phyloP scores from a whole-genome alignment of 2,113 vertebrate species.

The Bos javanicus region DNA sequence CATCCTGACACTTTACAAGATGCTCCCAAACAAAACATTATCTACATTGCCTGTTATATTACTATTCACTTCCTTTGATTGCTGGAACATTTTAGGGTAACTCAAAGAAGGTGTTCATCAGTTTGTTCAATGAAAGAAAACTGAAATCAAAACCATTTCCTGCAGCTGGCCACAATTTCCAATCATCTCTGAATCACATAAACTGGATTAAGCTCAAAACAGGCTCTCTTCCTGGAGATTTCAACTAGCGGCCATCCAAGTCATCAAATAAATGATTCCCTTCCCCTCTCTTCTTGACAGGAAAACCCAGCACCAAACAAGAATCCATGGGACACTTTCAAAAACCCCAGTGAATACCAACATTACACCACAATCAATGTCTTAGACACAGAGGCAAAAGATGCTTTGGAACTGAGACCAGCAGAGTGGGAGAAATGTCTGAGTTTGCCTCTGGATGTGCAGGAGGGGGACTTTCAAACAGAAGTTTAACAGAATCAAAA shows the following conservation, averaged over 20 bases:
- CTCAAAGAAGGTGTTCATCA: background rate
- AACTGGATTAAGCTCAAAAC: background rate
- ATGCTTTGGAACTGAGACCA: slow-evolving; percentile 96
- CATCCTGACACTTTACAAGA: background rate
- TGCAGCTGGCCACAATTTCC: slow-evolving; percentile 30
- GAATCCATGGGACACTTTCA: slow-evolving; percentile 99
- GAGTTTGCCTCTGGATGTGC: slow-evolving; percentile 97
- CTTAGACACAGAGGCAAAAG: slow-evolving; percentile 95
- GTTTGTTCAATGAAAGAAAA: slow-evolving; percentile 20
- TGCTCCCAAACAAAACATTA: background rate
- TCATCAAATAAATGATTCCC: background rate
- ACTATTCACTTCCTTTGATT: background rate
- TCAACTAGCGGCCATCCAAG: background rate
- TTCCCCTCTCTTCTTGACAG: slow-evolving; percentile 80
- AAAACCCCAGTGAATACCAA: slow-evolving; percentile 96
- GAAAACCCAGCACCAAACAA: slow-evolving; percentile 95
- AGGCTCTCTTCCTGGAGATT: background rate
- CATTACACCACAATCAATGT: slow-evolving; percentile 99
- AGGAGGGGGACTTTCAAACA: slow-evolving; percentile 99
- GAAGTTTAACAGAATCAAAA: slow-evolving; percentile 89
- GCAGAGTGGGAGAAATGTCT: slow-evolving; percentile 99
- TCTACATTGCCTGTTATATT: background rate
- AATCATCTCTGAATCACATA: background rate
- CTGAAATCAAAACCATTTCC: background rate
- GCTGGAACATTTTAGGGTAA: background rate